Base-by-base conservation (phyloP, 1,140 invertebrate species). In the Cherax quadricarinatus region DNA sequence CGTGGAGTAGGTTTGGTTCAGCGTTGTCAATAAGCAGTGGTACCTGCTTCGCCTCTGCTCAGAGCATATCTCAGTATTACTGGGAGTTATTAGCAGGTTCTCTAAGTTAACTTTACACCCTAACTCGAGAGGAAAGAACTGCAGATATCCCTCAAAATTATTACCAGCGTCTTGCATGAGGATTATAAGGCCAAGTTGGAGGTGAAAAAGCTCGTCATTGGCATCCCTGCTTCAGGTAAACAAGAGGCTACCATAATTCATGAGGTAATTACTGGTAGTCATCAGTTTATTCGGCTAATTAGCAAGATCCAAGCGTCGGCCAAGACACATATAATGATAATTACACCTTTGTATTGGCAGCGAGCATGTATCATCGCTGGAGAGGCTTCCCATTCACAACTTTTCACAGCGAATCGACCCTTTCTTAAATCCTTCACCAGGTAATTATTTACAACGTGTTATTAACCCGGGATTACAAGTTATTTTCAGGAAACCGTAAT, bases 291-390 rank as follows among this genome's bases (percentile, higher is more conserved):
- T 91, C 90, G 90, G 83, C 90, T 91, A 91, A 91, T 91, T 91
- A 91, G 90, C 90, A 91, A 91, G 90, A 91, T 91, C 90, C 90
- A 91, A 91, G 90, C 90, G 90, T 91, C 90, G 90, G 90, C 90
- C 90, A 87, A 91, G 90, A 91, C 90, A 91, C 90, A 91, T 91
- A 87, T 91, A 91, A 91, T 91, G 90, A 91, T 91, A 91, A 91
- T 91, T 91, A 91, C 90, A 91, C 82, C 90, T 91, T 91, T 87
- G 90, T 91, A 91, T 91, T 91, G 90, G 84, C 90, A 91, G 78
- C 66, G 57, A n/a, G 75, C 83, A 87, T 91, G 90, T 87, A 91
- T 91, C 90, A 91, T 91, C 90, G 48, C 53, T 30, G 70, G 51
- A 73, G 90, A 62, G 49, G 60, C 88, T 85, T 66, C 18, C 88